Conservation (phyloP, 2,113 vertebrate species). For the Galemys pyrenaicus region DNA sequence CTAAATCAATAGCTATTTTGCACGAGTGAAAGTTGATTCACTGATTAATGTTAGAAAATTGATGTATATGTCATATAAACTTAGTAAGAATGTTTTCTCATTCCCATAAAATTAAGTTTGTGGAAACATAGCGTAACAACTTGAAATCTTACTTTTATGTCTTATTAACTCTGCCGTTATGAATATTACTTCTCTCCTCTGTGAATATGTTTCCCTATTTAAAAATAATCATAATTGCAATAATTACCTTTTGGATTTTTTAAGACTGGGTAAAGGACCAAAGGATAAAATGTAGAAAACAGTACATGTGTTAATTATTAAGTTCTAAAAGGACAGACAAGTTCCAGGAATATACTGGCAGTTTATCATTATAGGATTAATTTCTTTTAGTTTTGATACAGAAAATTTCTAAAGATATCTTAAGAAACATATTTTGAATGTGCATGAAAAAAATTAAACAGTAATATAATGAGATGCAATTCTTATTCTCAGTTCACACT, state of each 20-base stretch:
- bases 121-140: background rate
- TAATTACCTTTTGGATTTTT: background rate
- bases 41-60: background rate
- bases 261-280: background rate
- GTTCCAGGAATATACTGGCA: background rate
- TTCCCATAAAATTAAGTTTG: background rate
- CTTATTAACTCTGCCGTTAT: background rate
- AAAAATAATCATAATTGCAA: background rate
- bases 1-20: background rate
- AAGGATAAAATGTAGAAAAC: background rate
- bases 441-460: background rate
- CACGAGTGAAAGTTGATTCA: background rate
- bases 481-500: background rate
- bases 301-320: background rate
- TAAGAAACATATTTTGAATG: background rate
- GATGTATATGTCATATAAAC: background rate
- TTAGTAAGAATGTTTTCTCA: background rate
- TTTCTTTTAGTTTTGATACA: background rate
- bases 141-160: background rate
- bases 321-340: background rate
- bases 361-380: background rate
- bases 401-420: background rate
- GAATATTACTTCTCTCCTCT: background rate
- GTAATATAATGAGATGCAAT: background rate
- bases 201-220: background rate